Conservation (phyloP, 1,140 invertebrate species). For the Aphelinus atriplicis region DNA sequence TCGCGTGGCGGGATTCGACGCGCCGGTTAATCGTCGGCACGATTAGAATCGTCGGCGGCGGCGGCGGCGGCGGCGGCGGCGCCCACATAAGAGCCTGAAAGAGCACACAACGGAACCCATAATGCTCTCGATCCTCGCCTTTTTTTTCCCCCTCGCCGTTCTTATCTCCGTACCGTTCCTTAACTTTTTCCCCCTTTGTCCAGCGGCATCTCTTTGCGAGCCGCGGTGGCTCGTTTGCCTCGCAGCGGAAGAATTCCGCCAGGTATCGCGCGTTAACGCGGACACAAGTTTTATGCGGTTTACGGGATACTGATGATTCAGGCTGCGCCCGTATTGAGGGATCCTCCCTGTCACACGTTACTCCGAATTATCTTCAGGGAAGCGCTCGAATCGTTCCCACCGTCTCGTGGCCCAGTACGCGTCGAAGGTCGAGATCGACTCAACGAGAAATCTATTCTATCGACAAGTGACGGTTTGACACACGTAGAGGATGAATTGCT, state of each 20-base stretch:
- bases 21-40: conserved; percentile 26
- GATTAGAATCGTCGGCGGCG: conserved; percentile 18
- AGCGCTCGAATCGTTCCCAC: too few species aligned
- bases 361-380: too few species aligned
- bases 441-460: too few species aligned
- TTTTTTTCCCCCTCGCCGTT: conserved; percentile 23
- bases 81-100: conserved; percentile 10
- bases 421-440: too few species aligned
- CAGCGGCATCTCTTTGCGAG: conserved; percentile 8
- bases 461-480: too few species aligned
- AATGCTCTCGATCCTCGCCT: conserved; percentile 42
- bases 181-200: neutral
- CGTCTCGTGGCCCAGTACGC: too few species aligned
- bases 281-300: neutral
- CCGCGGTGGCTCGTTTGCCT: neutral
- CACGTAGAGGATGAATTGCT: too few species aligned
- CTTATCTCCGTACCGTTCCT: conserved; percentile 17
- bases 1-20: conserved; percentile 25
- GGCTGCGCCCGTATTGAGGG: too few species aligned
- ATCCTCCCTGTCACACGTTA: too few species aligned
- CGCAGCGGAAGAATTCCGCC: too few species aligned
- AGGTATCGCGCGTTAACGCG: neutral
- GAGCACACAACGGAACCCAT: conserved; percentile 21
- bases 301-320: too few species aligned
- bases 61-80: neutral